A percentile compares a stretch with the other conserved stretches of the same genome.
These are phyloP conservation scores for Spermophilus dauricus DNA, from an alignment of 2,113 vertebrate genomes.

Conservation along the genomic window DNA sequence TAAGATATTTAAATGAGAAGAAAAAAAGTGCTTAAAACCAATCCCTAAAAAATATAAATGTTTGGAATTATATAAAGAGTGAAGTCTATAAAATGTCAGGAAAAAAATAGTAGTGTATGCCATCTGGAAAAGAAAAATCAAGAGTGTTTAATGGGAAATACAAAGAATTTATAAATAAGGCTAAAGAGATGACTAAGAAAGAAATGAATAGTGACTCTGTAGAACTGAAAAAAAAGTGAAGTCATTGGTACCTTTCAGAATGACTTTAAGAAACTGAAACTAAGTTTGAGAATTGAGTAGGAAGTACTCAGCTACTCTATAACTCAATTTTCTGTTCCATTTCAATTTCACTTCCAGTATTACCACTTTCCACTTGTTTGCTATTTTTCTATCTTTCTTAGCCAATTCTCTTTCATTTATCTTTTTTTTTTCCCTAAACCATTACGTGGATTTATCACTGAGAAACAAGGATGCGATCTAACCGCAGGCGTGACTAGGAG, in stretches of 20 bases:
- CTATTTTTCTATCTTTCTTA: background rate
- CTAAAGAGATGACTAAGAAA: background rate
- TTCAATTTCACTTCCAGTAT: background rate
- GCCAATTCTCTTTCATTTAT: background rate
- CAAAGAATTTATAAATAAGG: background rate
- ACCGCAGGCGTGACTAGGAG: too few relatives aligned
- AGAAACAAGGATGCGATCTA: background rate
- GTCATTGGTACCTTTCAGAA: background rate
- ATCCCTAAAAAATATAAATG: background rate
- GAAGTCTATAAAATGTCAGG: background rate
- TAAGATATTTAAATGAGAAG: background rate
- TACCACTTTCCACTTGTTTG: background rate
- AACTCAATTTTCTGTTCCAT: background rate
- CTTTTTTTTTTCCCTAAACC: background rate
- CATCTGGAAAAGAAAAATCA: background rate
- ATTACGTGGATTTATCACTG: background rate
- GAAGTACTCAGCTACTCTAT: background rate
- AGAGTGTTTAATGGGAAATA: background rate
- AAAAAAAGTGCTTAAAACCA: slow-evolving; percentile 8
- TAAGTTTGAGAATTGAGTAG: background rate
- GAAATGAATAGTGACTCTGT: background rate
- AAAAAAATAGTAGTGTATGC: background rate
- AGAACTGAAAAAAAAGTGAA: background rate
- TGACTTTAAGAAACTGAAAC: background rate
- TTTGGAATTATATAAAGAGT: background rate